phyloP scores from a whole-genome alignment of 2,797 vertebrate genomes.

The Falco biarmicus region DNA sequence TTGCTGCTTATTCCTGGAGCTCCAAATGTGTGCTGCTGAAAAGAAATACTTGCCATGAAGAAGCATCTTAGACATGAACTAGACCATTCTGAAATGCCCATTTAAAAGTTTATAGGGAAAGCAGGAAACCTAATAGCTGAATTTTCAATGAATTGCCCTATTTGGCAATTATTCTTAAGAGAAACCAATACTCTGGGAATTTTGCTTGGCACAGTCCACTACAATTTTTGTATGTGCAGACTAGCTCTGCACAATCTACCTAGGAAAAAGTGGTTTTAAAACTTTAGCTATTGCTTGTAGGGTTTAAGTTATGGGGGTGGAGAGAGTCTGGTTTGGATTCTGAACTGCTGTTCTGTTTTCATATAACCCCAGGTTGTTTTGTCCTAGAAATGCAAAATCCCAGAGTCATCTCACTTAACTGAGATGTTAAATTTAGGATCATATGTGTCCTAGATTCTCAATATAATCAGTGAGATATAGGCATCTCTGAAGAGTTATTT shows the following conservation, averaged over 20 bases:
- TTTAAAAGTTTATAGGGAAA: background rate
- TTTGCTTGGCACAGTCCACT: background rate
- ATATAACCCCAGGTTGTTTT: background rate
- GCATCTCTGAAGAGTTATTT: conserved; percentile 11
- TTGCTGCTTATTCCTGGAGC: background rate
- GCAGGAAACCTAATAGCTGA: background rate
- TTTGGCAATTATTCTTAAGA: background rate
- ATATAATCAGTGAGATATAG: conserved; percentile 27
- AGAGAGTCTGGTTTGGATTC: background rate
- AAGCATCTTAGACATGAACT: background rate
- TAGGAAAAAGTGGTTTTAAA: background rate
- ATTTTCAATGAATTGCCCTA: background rate
- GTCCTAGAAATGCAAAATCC: conserved; percentile 49
- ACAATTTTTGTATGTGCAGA: background rate
- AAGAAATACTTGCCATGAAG: background rate
- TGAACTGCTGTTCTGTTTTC: conserved; percentile 1
- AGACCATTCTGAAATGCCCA: background rate
- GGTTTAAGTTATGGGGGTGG: background rate
- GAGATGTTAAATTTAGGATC: conserved; percentile 57
- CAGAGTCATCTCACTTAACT: conserved; percentile 9
- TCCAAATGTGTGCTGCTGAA: background rate
- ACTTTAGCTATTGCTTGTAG: background rate
- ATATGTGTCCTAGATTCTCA: conserved; percentile 46
- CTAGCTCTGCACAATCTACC: background rate
- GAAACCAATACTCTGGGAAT: background rate